A percentile compares a stretch with the other conserved stretches of the same genome.
These are phyloP conservation scores for Dromiciops gliroides DNA, from an alignment of 2,113 vertebrate species.

Conservation along the genomic window DNA sequence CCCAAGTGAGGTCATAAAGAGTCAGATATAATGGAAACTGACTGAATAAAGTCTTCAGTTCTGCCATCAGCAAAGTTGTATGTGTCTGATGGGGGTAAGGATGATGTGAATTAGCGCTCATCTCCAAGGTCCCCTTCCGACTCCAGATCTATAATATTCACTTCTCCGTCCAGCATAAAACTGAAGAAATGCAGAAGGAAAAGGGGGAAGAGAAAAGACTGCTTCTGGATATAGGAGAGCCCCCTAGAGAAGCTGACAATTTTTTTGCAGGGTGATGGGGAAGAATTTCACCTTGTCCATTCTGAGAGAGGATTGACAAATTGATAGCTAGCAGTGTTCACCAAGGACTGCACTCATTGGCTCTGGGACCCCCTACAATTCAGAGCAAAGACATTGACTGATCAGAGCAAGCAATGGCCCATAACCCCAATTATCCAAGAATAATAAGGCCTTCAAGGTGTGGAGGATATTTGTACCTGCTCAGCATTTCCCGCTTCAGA, in stretches of 20 bases:
- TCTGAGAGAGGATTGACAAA: not conserved
- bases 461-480: slow-evolving; percentile 53
- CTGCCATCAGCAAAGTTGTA: not conserved
- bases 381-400: slow-evolving; percentile 69
- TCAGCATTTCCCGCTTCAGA: slow-evolving; percentile 74
- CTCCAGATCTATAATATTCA: not conserved
- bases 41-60: not conserved
- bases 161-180: too few relatives aligned
- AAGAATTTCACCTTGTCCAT: fast-evolving
- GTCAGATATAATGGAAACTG: not conserved
- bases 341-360: not conserved
- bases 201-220: not conserved
- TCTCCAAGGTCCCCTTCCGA: not conserved
- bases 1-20: not conserved
- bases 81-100: not conserved
- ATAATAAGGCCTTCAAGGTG: slow-evolving; percentile 67
- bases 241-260: not conserved
- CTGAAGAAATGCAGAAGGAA: not conserved
- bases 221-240: not conserved
- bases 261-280: not conserved
- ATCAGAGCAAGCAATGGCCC: slow-evolving; percentile 63
- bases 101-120: not conserved
- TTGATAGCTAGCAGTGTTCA: not conserved
- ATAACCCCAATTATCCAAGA: slow-evolving; percentile 79
- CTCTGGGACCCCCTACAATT: slow-evolving; percentile 49